Conservation (phyloP, 1,140 invertebrate species). For the Steinernema khuongi region DNA sequence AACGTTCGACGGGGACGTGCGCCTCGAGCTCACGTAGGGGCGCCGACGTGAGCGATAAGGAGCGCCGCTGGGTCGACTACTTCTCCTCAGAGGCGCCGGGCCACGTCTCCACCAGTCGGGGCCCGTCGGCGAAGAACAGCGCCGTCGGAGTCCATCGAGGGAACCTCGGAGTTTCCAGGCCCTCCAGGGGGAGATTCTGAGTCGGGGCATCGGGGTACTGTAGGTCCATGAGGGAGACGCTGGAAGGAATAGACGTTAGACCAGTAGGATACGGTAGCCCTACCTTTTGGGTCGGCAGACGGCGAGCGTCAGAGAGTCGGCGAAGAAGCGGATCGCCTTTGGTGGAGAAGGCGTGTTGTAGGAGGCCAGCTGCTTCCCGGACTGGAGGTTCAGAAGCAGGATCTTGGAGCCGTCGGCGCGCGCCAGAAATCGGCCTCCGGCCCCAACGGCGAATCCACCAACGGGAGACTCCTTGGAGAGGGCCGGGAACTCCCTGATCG, state of each 20-base stretch:
- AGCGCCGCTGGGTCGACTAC: neutral
- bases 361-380: neutral
- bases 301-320: neutral
- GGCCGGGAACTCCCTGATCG: neutral
- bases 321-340: neutral
- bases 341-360: neutral
- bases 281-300: neutral
- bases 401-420: neutral
- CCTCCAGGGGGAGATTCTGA: neutral
- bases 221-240: neutral
- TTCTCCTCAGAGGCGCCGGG: neutral
- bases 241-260: neutral
- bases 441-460: neutral
- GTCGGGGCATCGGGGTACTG: neutral
- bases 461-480: neutral
- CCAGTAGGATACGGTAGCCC: neutral
- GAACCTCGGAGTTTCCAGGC: neutral
- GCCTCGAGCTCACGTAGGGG: neutral
- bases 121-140: neutral
- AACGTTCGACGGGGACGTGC: slow-evolving; percentile 2
- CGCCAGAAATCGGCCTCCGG: neutral
- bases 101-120: neutral
- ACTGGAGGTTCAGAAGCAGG: neutral
- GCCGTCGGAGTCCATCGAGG: neutral
- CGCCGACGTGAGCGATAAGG: neutral